These are phyloP conservation scores for Peromyscus maniculatus DNA, from an alignment of 2,113 vertebrate genomes.

Conservation along the genomic window DNA sequence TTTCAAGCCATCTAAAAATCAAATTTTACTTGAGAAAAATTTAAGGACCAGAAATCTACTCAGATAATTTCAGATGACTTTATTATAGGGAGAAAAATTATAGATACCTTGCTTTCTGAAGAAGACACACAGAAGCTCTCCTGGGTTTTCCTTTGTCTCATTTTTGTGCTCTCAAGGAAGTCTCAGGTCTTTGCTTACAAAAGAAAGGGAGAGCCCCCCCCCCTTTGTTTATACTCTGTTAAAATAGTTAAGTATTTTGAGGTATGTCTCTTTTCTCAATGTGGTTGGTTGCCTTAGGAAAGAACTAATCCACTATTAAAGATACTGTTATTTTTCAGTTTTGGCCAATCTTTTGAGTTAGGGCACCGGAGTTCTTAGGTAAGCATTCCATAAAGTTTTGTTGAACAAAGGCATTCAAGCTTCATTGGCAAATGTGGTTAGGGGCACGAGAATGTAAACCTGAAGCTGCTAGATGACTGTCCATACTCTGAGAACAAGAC, in stretches of 20 bases:
- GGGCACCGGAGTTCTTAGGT: not conserved
- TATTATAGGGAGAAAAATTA: not conserved
- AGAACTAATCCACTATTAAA: not conserved
- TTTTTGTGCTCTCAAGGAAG: not conserved
- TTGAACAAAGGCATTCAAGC: not conserved
- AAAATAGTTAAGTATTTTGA: not conserved
- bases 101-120: not conserved
- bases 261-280: not conserved
- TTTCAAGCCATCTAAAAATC: conserved; percentile 23
- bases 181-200: not conserved
- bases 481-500: not conserved
- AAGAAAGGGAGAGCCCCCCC: not conserved
- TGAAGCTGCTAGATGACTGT: not conserved
- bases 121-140: not conserved
- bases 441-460: not conserved
- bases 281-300: conserved; percentile 14
- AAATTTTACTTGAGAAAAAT: conserved; percentile 19
- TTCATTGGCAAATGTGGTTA: not conserved
- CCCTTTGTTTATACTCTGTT: conserved; percentile 15
- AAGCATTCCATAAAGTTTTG: not conserved
- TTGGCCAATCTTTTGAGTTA: not conserved
- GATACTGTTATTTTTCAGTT: not conserved
- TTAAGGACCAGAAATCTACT: not conserved
- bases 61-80: conserved; percentile 23
- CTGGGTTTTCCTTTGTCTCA: not conserved